Evolutionary conservation across 1,140 invertebrate genomes (phyloP).

Genomic region (Harlomillsia oculata): DNA sequence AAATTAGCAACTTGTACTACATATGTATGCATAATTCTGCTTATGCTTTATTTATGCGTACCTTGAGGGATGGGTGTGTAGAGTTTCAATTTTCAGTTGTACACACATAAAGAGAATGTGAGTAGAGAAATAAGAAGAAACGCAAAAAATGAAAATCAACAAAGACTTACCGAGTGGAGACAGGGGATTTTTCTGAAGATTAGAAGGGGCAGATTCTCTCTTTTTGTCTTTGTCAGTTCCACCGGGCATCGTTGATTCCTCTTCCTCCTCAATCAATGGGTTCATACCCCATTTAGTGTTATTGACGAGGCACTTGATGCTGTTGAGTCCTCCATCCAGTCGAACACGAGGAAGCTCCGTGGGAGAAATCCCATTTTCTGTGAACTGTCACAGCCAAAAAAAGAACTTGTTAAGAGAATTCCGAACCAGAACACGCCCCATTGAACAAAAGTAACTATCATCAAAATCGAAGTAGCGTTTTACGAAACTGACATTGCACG

Average conservation of each 20-base stretch:
- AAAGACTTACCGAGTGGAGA: constrained; percentile 26
- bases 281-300: constrained; percentile 35
- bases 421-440: too few relatives aligned
- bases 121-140: too few relatives aligned
- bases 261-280: constrained; percentile 32
- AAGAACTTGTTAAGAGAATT: constrained; percentile 4
- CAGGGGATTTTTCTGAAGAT: constrained; percentile 21
- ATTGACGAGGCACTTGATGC: constrained; percentile 36
- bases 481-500: too few relatives aligned
- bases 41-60: too few relatives aligned
- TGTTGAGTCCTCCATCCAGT: constrained; percentile 30
- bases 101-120: too few relatives aligned
- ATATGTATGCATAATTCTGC: too few relatives aligned
- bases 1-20: too few relatives aligned
- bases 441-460: too few relatives aligned
- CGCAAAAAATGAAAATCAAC: too few relatives aligned
- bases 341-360: constrained; percentile 30
- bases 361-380: constrained; percentile 30
- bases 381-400: constrained; percentile 25
- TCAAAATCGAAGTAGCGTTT: too few relatives aligned
- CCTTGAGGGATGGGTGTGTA: too few relatives aligned
- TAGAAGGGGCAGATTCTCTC: constrained; percentile 16
- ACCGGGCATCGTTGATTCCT: constrained; percentile 24
- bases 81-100: too few relatives aligned
- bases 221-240: constrained; percentile 13